A percentile compares a stretch with the other conserved stretches of the same genome.
phyloP scores from a whole-genome alignment of 2,113 vertebrate genomes.

The Psophia crepitans region DNA sequence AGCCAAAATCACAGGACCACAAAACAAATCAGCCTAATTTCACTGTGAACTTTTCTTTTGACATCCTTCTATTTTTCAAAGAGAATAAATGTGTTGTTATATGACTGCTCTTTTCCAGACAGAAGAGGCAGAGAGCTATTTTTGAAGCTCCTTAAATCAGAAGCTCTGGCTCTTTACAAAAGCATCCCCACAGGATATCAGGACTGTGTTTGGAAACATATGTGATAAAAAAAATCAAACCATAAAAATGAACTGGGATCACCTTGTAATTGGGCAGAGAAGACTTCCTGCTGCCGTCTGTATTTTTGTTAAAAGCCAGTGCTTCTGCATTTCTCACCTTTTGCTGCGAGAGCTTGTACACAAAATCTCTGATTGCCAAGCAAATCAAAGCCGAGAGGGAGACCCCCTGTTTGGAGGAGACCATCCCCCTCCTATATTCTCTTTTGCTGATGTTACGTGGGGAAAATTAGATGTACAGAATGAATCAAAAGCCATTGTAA shows the following conservation, averaged over 20 bases:
- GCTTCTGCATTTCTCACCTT: slow-evolving; percentile 75
- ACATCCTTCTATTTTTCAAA: slow-evolving; percentile 79
- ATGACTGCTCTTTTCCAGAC: slow-evolving; percentile 72
- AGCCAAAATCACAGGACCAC: slow-evolving; percentile 63
- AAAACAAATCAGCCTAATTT: slow-evolving; percentile 79
- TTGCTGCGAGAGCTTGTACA: slow-evolving; percentile 67
- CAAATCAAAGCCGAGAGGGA: slow-evolving; percentile 73
- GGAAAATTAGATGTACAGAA: slow-evolving; percentile 70
- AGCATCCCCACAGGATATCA: slow-evolving; percentile 80
- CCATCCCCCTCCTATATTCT: slow-evolving; percentile 66
- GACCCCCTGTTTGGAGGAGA: slow-evolving; percentile 71
- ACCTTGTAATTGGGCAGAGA: slow-evolving; percentile 82
- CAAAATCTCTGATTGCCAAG: slow-evolving; percentile 74
- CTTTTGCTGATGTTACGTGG: slow-evolving; percentile 61
- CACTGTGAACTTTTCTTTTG: slow-evolving; percentile 74
- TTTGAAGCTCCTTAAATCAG: slow-evolving; percentile 82
- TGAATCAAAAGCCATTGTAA: slow-evolving; percentile 51
- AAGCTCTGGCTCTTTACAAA: slow-evolving; percentile 80
- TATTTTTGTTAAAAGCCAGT: slow-evolving; percentile 71
- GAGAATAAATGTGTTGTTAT: slow-evolving; percentile 75
- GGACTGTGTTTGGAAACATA: slow-evolving; percentile 79
- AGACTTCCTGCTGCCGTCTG: slow-evolving; percentile 71
- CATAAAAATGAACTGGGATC: slow-evolving; percentile 78
- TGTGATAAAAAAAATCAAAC: slow-evolving; percentile 81
- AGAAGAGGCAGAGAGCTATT: slow-evolving; percentile 77